These are phyloP conservation scores for Drosophila subpulchrella DNA, from an alignment of 1,140 invertebrate genomes.

Conservation along the genomic window DNA sequence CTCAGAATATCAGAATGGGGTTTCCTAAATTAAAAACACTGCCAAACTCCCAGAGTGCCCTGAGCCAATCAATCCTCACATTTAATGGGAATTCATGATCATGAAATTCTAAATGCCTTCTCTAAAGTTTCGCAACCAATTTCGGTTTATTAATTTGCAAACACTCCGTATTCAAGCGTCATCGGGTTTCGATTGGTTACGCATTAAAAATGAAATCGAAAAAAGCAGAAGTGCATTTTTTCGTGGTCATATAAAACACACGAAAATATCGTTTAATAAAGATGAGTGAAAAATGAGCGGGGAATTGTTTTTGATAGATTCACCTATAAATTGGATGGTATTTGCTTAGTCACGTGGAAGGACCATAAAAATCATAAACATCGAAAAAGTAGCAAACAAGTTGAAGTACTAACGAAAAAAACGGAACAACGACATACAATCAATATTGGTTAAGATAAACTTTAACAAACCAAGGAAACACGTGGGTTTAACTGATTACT, in stretches of 20 bases:
- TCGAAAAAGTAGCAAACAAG: constrained; percentile 39
- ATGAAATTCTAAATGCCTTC: constrained; percentile 33
- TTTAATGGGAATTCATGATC: constrained; percentile 30
- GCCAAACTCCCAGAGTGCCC: constrained; percentile 19
- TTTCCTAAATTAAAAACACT: constrained; percentile 28
- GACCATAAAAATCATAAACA: constrained; percentile 74
- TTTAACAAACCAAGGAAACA: not conserved
- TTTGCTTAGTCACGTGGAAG: constrained; percentile 77
- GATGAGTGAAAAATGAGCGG: constrained; percentile 46
- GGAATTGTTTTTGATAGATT: constrained; percentile 56
- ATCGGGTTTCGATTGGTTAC: constrained; percentile 22
- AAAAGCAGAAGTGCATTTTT: constrained; percentile 10
- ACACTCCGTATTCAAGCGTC: constrained; percentile 8
- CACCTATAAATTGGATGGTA: constrained; percentile 56
- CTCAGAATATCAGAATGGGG: constrained; percentile 25
- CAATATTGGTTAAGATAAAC: constrained; percentile 7
- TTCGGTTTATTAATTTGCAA: constrained; percentile 28
- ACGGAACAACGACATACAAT: constrained; percentile 6
- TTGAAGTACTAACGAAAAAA: constrained; percentile 14
- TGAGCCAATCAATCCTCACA: constrained; percentile 29
- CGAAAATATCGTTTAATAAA: constrained; percentile 45
- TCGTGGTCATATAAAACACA: constrained; percentile 4
- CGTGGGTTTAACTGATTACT: not conserved
- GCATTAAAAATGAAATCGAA: constrained; percentile 13
- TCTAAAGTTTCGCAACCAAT: constrained; percentile 4